A percentile compares a stretch with the other conserved stretches of the same genome.
phyloP scores from a whole-genome alignment of 1,140 invertebrate species.

The Nylanderia fulva region DNA sequence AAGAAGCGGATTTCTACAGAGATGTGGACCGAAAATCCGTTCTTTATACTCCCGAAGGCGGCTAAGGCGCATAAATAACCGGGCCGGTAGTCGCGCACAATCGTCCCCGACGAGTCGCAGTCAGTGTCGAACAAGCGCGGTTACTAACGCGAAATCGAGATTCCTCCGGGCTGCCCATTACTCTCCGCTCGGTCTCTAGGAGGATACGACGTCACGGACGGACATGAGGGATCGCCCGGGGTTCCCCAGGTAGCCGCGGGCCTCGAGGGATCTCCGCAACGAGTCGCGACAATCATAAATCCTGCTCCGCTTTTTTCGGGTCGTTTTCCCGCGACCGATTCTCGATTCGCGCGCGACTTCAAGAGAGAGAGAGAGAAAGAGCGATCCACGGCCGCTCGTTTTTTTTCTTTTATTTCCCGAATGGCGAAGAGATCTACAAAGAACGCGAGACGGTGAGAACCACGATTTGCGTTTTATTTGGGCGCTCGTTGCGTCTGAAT shows the following conservation, averaged over 20 bases:
- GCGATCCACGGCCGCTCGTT: constrained; percentile 37
- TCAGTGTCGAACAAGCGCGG: constrained; percentile 66
- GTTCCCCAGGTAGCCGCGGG: constrained; percentile 60
- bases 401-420: constrained; percentile 59
- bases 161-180: constrained; percentile 50
- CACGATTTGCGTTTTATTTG: constrained; percentile 73
- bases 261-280: constrained; percentile 13
- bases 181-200: constrained; percentile 46
- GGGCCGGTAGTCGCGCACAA: constrained; percentile 18
- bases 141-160: constrained; percentile 64
- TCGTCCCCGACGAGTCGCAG: constrained; percentile 49
- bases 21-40: constrained; percentile 67
- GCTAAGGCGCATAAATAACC: constrained; percentile 73
- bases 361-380: constrained; percentile 31
- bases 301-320: constrained; percentile 63
- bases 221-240: constrained; percentile 60
- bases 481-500: constrained; percentile 64
- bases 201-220: constrained; percentile 41
- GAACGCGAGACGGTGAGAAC: constrained; percentile 65
- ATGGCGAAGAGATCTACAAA: constrained; percentile 37
- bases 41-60: constrained; percentile 57
- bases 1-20: constrained; percentile 42
- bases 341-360: constrained; percentile 47
- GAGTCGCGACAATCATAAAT: constrained; percentile 68
- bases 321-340: constrained; percentile 64